These are phyloP conservation scores for Chascanopsetta lugubris DNA, from an alignment of 2,113 vertebrate genomes.

Conservation along the genomic window DNA sequence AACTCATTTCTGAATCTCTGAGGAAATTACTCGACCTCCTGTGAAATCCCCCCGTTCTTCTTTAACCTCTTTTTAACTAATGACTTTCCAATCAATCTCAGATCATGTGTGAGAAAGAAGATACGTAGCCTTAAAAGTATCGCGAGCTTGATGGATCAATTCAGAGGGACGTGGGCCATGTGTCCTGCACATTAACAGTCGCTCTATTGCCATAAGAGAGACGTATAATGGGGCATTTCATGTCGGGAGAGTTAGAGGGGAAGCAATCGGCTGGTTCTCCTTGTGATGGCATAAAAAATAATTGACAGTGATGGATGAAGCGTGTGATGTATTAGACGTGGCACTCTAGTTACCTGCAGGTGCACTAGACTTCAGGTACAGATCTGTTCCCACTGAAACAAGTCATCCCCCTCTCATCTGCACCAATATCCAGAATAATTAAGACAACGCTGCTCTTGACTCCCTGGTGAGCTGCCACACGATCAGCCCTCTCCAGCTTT, in stretches of 20 bases:
- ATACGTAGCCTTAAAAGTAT: constrained; percentile 64
- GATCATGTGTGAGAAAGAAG: constrained; percentile 65
- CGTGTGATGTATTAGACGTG: background rate
- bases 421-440: constrained; percentile 72
- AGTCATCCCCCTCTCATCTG: constrained; percentile 59
- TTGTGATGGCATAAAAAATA: constrained; percentile 3
- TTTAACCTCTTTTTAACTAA: constrained; percentile 71
- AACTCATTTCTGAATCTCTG: constrained; percentile 56
- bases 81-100: constrained; percentile 74
- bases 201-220: constrained; percentile 32
- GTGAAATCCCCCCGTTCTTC: constrained; percentile 34
- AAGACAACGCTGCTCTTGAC: constrained; percentile 66
- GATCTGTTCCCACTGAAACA: constrained; percentile 44
- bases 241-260: constrained; percentile 8
- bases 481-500: constrained; percentile 67
- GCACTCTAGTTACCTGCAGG: constrained; percentile 33
- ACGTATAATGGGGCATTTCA: constrained; percentile 26
- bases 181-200: constrained; percentile 56
- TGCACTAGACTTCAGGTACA: constrained; percentile 24
- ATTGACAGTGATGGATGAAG: constrained; percentile 18
- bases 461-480: constrained; percentile 72
- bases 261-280: constrained; percentile 14
- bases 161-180: constrained; percentile 55
- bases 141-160: constrained; percentile 60
- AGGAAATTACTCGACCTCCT: constrained; percentile 65